These are phyloP conservation scores for Xenops minutus DNA, from an alignment of 2,797 vertebrate species.

Conservation along the genomic window DNA sequence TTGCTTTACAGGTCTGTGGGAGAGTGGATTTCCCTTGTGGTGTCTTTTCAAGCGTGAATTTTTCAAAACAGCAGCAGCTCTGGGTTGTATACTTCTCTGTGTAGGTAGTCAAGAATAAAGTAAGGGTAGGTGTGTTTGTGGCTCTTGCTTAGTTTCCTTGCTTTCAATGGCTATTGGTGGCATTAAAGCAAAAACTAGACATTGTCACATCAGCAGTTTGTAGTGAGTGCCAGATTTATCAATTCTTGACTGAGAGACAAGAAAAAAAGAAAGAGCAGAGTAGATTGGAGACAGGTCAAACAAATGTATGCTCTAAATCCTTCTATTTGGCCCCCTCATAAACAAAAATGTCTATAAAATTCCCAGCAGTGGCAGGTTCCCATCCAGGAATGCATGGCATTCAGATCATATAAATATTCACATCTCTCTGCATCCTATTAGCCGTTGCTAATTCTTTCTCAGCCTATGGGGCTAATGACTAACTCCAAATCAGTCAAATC, in stretches of 20 bases:
- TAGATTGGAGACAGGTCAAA: not conserved
- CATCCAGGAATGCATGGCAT: not conserved
- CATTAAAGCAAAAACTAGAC: not conserved
- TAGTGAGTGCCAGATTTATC: not conserved
- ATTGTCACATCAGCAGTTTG: not conserved
- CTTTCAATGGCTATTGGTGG: not conserved
- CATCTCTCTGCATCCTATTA: not conserved
- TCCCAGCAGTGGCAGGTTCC: not conserved
- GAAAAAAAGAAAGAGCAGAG: not conserved
- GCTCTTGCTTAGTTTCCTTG: not conserved
- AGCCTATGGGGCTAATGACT: constrained; percentile 29
- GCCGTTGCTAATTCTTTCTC: constrained; percentile 25
- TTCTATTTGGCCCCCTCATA: not conserved
- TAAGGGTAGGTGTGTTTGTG: not conserved
- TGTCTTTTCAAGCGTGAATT: not conserved
- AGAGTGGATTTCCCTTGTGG: not conserved
- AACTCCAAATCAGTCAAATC: constrained; percentile 35
- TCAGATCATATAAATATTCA: not conserved
- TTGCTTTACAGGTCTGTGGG: not conserved
- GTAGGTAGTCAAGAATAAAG: not conserved
- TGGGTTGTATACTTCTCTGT: not conserved
- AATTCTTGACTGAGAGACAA: not conserved
- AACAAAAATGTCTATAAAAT: not conserved
- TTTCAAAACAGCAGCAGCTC: not conserved
- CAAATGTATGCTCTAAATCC: not conserved